phyloP scores from a whole-genome alignment of 1,140 invertebrate species.

The Augochlora pura region DNA sequence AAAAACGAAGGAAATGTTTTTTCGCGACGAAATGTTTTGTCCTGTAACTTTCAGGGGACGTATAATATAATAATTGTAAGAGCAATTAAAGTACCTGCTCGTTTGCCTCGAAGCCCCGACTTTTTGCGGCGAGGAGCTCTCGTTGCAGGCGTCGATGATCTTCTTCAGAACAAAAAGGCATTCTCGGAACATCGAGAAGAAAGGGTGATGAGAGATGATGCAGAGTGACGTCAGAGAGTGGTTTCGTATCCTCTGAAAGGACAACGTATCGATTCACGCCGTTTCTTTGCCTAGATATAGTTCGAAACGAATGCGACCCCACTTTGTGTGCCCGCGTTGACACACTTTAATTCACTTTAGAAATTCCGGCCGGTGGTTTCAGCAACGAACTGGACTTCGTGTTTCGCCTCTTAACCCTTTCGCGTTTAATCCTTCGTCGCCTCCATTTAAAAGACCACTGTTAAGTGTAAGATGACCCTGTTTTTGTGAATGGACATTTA shows the following conservation, averaged over 20 bases:
- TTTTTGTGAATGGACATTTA: too few species aligned
- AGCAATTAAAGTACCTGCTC: slow-evolving; percentile 85
- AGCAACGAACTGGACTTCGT: too few species aligned
- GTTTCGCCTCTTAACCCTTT: too few species aligned
- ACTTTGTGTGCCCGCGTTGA: neutral
- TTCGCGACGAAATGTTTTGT: too few species aligned
- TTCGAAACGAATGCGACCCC: neutral
- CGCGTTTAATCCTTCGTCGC: too few species aligned
- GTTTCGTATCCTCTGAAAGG: slow-evolving; percentile 87
- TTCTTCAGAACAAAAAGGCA: slow-evolving; percentile 97
- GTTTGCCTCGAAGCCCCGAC: slow-evolving; percentile 93
- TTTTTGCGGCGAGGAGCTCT: slow-evolving; percentile 92
- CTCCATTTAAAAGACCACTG: too few species aligned
- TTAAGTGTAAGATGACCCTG: too few species aligned
- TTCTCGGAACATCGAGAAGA: slow-evolving; percentile 98
- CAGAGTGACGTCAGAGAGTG: slow-evolving; percentile 98
- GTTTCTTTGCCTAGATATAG: neutral
- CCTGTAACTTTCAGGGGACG: too few species aligned
- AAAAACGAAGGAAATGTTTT: too few species aligned
- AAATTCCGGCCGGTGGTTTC: too few species aligned
- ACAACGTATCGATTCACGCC: neutral
- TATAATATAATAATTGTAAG: too few species aligned
- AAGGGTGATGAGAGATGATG: slow-evolving; percentile 99
- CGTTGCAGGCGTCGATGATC: slow-evolving; percentile 98
- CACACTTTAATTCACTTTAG: neutral